Evolutionary conservation across 2,888 invertebrate species (phyloP).

Genomic region (Agrotis puta): DNA sequence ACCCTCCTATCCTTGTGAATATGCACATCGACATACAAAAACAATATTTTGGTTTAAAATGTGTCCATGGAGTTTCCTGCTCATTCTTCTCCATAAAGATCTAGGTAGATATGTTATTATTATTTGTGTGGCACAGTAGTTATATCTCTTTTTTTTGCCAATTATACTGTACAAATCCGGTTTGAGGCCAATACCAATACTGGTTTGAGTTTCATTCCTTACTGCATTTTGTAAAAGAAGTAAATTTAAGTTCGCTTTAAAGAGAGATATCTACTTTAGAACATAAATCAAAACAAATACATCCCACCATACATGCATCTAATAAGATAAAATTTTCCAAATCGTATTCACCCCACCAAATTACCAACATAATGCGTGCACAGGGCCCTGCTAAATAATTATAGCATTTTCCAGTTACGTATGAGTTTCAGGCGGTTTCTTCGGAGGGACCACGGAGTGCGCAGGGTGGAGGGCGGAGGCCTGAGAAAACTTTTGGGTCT

Average conservation of each 20-base stretch:
- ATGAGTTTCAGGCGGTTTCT: conserved; percentile 85
- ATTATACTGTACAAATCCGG: no score
- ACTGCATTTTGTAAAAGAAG: no score
- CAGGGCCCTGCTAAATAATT: conserved; percentile 78
- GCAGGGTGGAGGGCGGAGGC: conserved; percentile 80
- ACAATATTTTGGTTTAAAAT: no score
- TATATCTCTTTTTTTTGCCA: no score
- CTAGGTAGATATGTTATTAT: no score
- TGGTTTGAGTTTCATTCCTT: no score
- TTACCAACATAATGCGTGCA: conserved; percentile 71
- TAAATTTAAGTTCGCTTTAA: background rate
- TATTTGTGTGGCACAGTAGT: no score
- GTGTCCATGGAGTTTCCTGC: no score
- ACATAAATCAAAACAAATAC: conserved; percentile 48
- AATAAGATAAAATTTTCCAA: conserved; percentile 68
- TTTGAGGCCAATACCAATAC: no score
- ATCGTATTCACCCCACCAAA: conserved; percentile 71
- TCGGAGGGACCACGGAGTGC: conserved; percentile 83
- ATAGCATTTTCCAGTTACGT: conserved; percentile 82
- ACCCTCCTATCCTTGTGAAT: no score
- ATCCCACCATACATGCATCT: conserved; percentile 38
- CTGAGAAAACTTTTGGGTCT: conserved; percentile 90
- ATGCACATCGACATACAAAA: no score
- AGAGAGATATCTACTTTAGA: conserved; percentile 1
- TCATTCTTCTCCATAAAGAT: no score